These are phyloP conservation scores for Acronicta alni DNA, from an alignment of 2,888 invertebrate species.

Conservation along the genomic window DNA sequence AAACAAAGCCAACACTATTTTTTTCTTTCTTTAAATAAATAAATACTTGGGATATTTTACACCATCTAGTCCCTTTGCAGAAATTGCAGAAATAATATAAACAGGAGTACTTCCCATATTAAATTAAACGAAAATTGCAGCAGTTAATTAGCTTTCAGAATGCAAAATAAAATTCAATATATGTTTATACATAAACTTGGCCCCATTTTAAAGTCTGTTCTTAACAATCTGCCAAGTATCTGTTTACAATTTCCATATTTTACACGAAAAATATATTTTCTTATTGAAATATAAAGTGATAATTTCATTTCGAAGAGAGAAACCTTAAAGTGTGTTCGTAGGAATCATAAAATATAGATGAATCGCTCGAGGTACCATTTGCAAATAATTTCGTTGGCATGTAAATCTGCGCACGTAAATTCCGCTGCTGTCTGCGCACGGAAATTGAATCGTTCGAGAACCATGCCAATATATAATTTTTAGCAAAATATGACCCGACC, in stretches of 20 bases:
- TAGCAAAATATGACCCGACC: conserved; percentile 71
- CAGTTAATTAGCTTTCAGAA: conserved; percentile 10
- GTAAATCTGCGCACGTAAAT: conserved; percentile 88
- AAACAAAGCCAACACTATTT: too few species aligned
- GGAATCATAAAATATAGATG: conserved; percentile 81
- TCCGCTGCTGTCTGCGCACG: conserved; percentile 85
- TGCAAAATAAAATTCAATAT: conserved; percentile 29
- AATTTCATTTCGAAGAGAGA: conserved; percentile 61
- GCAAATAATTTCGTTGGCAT: conserved; percentile 86
- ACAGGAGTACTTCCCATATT: background rate
- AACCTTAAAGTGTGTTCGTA: conserved; percentile 67
- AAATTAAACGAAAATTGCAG: background rate
- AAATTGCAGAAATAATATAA: too few species aligned
- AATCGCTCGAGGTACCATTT: conserved; percentile 81
- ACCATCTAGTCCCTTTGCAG: too few species aligned
- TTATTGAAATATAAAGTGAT: conserved; percentile 61
- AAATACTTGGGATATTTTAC: too few species aligned
- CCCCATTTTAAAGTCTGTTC: conserved; percentile 40
- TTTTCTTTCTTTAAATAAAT: too few species aligned
- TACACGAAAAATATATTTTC: conserved; percentile 53
- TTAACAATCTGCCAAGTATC: conserved; percentile 53
- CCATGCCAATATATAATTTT: conserved; percentile 84
- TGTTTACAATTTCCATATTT: conserved; percentile 59
- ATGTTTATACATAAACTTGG: conserved; percentile 37
- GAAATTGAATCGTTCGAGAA: conserved; percentile 88